Conservation (phyloP, 2,888 invertebrate species). For the Lymantria dispar region DNA sequence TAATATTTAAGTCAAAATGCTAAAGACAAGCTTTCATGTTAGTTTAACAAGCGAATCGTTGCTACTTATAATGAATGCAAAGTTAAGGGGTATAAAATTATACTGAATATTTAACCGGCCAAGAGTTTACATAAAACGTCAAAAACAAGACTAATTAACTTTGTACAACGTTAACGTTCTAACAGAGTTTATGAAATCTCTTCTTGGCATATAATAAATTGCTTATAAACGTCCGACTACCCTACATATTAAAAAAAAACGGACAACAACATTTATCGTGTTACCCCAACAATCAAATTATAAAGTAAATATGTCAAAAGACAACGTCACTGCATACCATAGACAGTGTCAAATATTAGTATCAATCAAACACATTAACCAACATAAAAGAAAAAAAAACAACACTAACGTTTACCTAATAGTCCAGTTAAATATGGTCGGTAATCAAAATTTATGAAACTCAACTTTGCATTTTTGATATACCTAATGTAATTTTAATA, state of each 20-base stretch:
- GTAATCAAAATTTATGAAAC: no score
- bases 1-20: no score
- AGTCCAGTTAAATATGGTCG: no score
- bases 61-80: constrained; percentile 12
- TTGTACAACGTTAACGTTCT: constrained; percentile 5
- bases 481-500: no score
- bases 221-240: not conserved
- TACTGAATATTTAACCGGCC: constrained; percentile 8
- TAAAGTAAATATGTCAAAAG: constrained; percentile 12
- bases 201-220: not conserved
- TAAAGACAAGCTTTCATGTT: not conserved
- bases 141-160: constrained; percentile 16
- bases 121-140: constrained; percentile 19
- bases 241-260: constrained; percentile 1
- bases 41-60: constrained; percentile 3
- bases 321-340: constrained; percentile 32
- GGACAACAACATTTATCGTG: constrained; percentile 2
- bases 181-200: constrained; percentile 6
- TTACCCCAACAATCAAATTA: constrained; percentile 8
- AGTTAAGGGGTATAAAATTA: constrained; percentile 10
- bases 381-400: constrained; percentile 22
- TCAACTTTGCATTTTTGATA: no score
- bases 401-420: constrained; percentile 11
- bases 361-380: constrained; percentile 16
- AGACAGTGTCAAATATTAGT: constrained; percentile 32